A percentile compares a stretch with the other conserved stretches of the same genome.
Conservation (phyloP, 1,140 invertebrate species). For the Pseudomyrmex pallidus region DNA sequence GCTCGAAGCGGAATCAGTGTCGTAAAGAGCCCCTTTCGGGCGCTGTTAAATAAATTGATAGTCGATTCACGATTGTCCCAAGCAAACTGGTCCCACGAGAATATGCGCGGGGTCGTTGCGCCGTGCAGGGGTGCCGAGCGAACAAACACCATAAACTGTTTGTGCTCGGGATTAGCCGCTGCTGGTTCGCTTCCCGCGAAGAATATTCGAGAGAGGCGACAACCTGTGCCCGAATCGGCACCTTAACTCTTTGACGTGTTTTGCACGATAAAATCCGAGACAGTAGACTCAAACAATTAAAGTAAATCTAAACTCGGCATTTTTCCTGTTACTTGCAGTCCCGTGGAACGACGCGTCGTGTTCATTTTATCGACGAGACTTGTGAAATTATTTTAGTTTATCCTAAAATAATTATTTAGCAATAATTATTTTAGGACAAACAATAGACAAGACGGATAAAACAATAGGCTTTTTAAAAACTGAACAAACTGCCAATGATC, state of each 20-base stretch:
- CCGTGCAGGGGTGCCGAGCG: conserved; percentile 44
- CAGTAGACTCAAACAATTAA: not conserved
- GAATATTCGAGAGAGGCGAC: conserved; percentile 67
- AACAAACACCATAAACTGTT: conserved; percentile 84
- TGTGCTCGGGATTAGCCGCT: conserved; percentile 80
- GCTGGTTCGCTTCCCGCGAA: conserved; percentile 70
- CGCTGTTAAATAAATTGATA: conserved; percentile 83
- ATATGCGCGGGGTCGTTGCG: conserved; percentile 65
- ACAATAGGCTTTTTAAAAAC: no score
- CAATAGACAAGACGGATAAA: not conserved
- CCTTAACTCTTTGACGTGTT: conserved; percentile 7
- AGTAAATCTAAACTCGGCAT: not conserved
- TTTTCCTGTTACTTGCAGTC: not conserved
- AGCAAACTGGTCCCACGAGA: conserved; percentile 82
- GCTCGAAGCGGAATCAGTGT: conserved; percentile 10
- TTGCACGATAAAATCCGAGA: not conserved
- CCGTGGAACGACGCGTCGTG: not conserved
- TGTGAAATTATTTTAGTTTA: not conserved
- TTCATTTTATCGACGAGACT: not conserved
- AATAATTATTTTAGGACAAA: no score
- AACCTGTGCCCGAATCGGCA: conserved; percentile 33
- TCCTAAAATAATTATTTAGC: no score
- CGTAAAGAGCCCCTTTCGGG: conserved; percentile 72
- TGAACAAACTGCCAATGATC: not conserved
- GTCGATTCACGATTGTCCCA: conserved; percentile 80